Percentiles rank a stretch among this genome's conserved stretches.
Evolutionary conservation across 2,113 vertebrate genomes (phyloP).

Genomic region (Strix aluco): DNA sequence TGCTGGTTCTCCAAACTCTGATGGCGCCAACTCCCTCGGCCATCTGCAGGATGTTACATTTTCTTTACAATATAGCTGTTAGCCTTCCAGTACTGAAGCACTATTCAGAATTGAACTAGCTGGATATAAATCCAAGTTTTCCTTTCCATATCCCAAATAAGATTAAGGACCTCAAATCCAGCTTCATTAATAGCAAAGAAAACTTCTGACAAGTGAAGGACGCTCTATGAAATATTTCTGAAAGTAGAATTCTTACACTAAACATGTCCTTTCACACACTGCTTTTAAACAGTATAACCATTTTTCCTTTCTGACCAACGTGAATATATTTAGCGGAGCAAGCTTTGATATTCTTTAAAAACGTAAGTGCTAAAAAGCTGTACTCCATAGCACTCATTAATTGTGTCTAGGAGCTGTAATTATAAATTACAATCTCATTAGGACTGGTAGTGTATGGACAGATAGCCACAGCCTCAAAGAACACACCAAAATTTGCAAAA

Average conservation of each 20-base stretch:
- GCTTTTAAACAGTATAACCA: background rate
- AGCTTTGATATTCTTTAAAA: background rate
- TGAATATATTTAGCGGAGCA: background rate
- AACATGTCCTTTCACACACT: background rate
- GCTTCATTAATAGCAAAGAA: background rate
- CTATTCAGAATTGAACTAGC: background rate
- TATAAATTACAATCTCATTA: background rate
- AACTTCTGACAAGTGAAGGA: background rate
- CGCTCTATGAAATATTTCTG: background rate
- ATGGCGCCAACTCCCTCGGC: background rate
- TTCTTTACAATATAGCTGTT: constrained; percentile 33
- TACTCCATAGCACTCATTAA: background rate
- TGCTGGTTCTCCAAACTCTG: constrained; percentile 12
- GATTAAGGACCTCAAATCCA: background rate
- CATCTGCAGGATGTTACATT: constrained; percentile 38
- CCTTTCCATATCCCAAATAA: background rate
- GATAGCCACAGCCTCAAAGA: background rate
- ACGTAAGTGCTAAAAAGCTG: background rate
- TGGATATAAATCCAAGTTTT: background rate
- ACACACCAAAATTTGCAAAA: background rate
- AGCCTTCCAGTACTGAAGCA: constrained; percentile 8
- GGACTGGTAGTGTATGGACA: background rate
- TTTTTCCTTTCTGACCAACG: background rate
- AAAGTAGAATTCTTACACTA: background rate
- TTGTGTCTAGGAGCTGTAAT: background rate